Evolutionary conservation across 2,888 invertebrate species (phyloP).

Genomic region (Gymnosoma rotundatum): DNA sequence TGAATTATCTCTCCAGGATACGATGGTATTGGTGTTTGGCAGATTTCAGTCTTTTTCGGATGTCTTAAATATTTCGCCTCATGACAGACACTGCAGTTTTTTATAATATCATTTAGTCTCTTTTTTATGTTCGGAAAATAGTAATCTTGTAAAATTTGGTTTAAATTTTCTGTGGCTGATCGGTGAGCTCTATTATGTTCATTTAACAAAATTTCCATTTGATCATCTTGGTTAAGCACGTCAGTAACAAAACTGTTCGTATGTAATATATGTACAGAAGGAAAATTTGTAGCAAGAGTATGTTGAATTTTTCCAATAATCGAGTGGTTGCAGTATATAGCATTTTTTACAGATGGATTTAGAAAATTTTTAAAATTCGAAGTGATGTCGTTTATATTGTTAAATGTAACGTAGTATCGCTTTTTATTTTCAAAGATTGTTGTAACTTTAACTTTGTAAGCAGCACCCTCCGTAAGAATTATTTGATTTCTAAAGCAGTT

Average conservation of each 20-base stretch:
- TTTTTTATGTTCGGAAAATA: background rate
- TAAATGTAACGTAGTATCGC: too few relatives aligned
- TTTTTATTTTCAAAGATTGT: too few relatives aligned
- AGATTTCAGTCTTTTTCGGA: background rate
- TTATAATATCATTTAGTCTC: background rate
- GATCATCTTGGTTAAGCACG: background rate
- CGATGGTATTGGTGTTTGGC: background rate
- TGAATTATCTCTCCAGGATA: conserved; percentile 13
- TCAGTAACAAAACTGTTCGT: conserved; percentile 2
- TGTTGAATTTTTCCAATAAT: too few relatives aligned
- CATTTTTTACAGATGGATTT: too few relatives aligned
- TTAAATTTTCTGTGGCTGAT: conserved; percentile 11
- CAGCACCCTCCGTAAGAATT: too few relatives aligned
- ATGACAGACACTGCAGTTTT: background rate
- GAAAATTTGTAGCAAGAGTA: background rate
- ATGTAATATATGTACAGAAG: background rate
- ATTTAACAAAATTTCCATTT: conserved; percentile 8
- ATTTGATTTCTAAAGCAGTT: too few relatives aligned
- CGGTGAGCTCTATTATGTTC: conserved; percentile 1
- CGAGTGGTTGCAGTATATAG: too few relatives aligned
- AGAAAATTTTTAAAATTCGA: too few relatives aligned
- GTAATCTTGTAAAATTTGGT: background rate
- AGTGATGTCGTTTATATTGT: too few relatives aligned
- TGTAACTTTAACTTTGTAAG: too few relatives aligned
- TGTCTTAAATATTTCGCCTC: conserved; percentile 7